Evolutionary conservation across 37 sponge, comb jelly and placozoan species (phyloP), one percentile per base, ranked within the genome.

Genomic region (Cladorhizidae sp.): DNA sequence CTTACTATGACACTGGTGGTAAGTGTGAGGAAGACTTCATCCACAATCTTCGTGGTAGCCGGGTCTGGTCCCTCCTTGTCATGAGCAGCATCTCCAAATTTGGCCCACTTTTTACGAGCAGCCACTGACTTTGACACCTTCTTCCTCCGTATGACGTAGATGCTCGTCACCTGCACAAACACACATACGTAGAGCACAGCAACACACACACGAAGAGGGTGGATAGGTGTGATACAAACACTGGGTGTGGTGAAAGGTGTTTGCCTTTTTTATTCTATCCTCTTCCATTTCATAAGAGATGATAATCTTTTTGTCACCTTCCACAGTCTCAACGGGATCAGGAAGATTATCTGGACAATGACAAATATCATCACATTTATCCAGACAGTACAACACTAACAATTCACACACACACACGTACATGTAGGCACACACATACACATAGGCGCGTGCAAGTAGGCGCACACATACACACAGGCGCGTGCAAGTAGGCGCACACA

Each of bases 21-120:
- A 12, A 97, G 88, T 18, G 94, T 80, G 17, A 97, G 83, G 83
- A 86, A 94, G 58, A 94, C 94, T 11, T 94, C 95, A 31, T 97
- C 97, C 64, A 90, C 94, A 23, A 94, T 89, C 45, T 80, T 76
- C 14, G 93, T 96, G 64, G 88, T 90, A 38, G 91, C 85, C 0
- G 76, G 81, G 70, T 96, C 83, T 17, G 91, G 88, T 0, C 96
- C 96, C 0, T 67, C 49, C 41, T 63, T 50, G 37, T 62, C 51
- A 42, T 90, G 91, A 15, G 25, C 71, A 55, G 92, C 91, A 58
- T 91, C 84, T 43, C 97, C 97, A 94, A 97, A 97, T 83, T 94
- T 97, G 39, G 74, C 83, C 97, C 97, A 97, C 32, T 78, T 75
- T 86, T 81, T 56, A 36, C 77, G 77, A 31, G 56, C 29, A 1